phyloP scores from a whole-genome alignment of 2,888 invertebrate genomes.

The Eupelmus urozonus region DNA sequence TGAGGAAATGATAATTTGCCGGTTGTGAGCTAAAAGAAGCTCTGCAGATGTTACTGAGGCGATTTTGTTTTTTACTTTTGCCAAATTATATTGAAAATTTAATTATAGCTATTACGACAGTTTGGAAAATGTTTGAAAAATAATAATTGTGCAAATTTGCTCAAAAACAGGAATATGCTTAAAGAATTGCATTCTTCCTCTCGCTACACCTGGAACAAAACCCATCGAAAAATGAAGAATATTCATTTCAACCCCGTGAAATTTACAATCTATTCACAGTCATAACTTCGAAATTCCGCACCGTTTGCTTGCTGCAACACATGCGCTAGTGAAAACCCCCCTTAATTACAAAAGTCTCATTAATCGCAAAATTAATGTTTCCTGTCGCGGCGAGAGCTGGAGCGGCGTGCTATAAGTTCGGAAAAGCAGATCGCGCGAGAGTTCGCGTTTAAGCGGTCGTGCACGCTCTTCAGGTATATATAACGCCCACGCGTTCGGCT shows the following conservation, averaged over 20 bases:
- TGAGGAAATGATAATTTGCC: slow-evolving; percentile 19
- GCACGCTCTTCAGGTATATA: not conserved
- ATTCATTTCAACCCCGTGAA: too few relatives aligned
- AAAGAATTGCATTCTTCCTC: not conserved
- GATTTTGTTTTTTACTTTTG: slow-evolving; percentile 4
- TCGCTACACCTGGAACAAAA: too few relatives aligned
- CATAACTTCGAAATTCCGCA: too few relatives aligned
- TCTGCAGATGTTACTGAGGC: not conserved
- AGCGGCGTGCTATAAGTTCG: slow-evolving; percentile 30
- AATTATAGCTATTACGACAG: not conserved
- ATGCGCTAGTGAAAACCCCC: too few relatives aligned
- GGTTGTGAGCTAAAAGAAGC: not conserved
- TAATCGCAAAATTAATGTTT: slow-evolving; percentile 56
- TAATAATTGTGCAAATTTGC: too few relatives aligned
- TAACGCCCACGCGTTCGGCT: slow-evolving; percentile 16
- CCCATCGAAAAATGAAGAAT: too few relatives aligned
- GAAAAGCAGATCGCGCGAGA: slow-evolving; percentile 47
- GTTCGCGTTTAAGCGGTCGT: slow-evolving; percentile 1
- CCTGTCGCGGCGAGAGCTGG: slow-evolving; percentile 32
- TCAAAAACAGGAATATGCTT: not conserved
- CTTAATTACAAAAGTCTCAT: slow-evolving; percentile 25
- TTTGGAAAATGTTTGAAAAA: not conserved
- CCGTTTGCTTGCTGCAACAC: too few relatives aligned
- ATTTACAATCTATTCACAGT: too few relatives aligned
- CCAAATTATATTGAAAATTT: not conserved